Evolutionary conservation across 2,797 vertebrate genomes (phyloP).

Genomic region (Argentina silus): DNA sequence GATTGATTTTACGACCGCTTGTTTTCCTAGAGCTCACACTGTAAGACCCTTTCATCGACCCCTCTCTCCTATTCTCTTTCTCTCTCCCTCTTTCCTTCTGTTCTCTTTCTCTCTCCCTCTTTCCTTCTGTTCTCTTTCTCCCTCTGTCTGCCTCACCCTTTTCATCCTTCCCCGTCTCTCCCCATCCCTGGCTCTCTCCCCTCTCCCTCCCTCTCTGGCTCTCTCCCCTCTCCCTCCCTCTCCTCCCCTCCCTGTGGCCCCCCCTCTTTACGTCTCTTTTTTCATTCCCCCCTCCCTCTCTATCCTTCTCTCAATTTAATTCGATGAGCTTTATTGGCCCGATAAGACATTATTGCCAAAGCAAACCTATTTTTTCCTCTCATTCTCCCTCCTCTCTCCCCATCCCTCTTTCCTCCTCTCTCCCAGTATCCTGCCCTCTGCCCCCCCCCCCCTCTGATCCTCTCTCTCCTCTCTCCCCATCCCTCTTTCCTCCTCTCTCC

Average conservation of each 20-base stretch:
- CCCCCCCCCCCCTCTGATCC: neutral
- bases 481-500: conserved; percentile 11
- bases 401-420: conserved; percentile 8
- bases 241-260: conserved; percentile 6
- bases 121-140: neutral
- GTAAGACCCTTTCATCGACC: conserved; percentile 47
- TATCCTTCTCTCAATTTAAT: no score
- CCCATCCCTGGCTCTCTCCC: neutral
- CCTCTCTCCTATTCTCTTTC: conserved; percentile 15
- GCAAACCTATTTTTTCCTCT: no score
- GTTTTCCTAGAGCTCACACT: conserved; percentile 41
- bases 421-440: conserved; percentile 1
- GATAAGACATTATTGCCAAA: no score
- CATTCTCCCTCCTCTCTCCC: neutral
- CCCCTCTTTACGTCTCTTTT: no score
- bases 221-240: no score
- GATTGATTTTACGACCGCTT: conserved; percentile 53
- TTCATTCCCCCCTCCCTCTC: no score
- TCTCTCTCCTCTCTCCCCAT: neutral
- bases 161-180: no score
- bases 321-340: no score
- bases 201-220: conserved; percentile 15
- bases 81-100: neutral
- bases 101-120: neutral
- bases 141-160: no score